Base-by-base conservation (phyloP, 2,888 invertebrate species). In the Hyalella azteca region DNA sequence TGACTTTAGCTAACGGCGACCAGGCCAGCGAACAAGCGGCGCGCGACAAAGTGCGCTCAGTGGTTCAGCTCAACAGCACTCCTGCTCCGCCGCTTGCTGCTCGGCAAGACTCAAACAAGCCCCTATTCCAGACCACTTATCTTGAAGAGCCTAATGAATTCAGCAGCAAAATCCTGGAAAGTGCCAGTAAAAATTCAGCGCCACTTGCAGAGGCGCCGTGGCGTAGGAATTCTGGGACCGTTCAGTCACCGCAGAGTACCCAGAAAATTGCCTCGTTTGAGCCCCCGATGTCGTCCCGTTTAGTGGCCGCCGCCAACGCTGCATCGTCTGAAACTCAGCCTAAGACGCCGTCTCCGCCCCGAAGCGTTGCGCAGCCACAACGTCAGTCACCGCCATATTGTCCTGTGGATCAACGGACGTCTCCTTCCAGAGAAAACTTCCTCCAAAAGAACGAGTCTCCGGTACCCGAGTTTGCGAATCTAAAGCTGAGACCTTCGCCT, bases 31-130 rank as follows among this genome's bases (percentile, higher is more conserved):
- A 79, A 11, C 77, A 50, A 9, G 32, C 54, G 5, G 39, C 39
- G 3, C 78, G 73, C 32, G 83, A 83, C 49, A 83, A 83, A 50
- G 81, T 81, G 15, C 41, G 78, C 4, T 83, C 83, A 0, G 78
- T 83, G 19, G 83, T 83, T 19, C 83, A 83, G 73, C 80, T 83
- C 29, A 81, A 81, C 73, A 77, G 36, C 39, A 40, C n/a, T 32
- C 32, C 26, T 5, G 5, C 66, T 1, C 73, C 66, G 2, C 78
- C 78, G 2, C 41, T 66, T 45, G 26, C 36, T 66, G 11, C 36
- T 36, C 66, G 66, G n/a, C 66, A 66, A 15, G 36, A 66, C 19
- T 66, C 66, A n/a, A 54, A 26, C 29, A 66, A 66, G 36, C 66
- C 66, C 2, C 66, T 36, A 29, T 66, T 66, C 4, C 66, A 32